Evolutionary conservation across 1,140 invertebrate genomes (phyloP), one percentile per base, ranked within the genome.

Genomic region (Calycopis cecrops): DNA sequence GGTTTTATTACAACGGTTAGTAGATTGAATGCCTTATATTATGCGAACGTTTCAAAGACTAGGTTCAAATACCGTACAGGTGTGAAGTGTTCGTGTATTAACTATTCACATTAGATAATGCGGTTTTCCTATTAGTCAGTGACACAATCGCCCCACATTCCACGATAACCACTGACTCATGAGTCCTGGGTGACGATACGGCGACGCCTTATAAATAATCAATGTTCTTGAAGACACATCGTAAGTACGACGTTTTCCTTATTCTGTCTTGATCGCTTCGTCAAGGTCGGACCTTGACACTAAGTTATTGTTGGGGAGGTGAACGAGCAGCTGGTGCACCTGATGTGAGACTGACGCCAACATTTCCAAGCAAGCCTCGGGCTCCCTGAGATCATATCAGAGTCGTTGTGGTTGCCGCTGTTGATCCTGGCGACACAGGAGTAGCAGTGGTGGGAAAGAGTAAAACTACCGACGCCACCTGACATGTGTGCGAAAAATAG

Each of bases 171-270:
- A n/a, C 9, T 37, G 35, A 37, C 35, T 37, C 35, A 37, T 37
- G 35, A 37, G 1, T 9, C 35, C 3, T 37, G 9, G 2, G 35
- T n/a, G 6, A 6, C 14, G 38, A 40, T 6, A 12, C 38, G 12
- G 11, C 38, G 14, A 11, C 38, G n/a, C 8, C n/a, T 40, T 40
- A 40, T 40, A 40, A 40, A 40, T 40, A 40, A 40, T 40, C 38
- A 40, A 40, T 40, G n/a, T 12, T 12, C 38, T 12, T 14, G 38
- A 40, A 11, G 12, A 40, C 12, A 14, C 38, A 40, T 40, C 21
- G 21, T 6, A 28, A 28, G 6, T 28, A 28, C 21, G 21, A 28
- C 21, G 21, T 40, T 40, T 40, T 40, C 38, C 38, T 40, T 40
- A 40, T 40, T 40, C 38, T 40, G 14, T 11, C 21, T 28, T 28